Conservation (phyloP, 1,140 invertebrate genomes). For the Drepana arcuata region DNA sequence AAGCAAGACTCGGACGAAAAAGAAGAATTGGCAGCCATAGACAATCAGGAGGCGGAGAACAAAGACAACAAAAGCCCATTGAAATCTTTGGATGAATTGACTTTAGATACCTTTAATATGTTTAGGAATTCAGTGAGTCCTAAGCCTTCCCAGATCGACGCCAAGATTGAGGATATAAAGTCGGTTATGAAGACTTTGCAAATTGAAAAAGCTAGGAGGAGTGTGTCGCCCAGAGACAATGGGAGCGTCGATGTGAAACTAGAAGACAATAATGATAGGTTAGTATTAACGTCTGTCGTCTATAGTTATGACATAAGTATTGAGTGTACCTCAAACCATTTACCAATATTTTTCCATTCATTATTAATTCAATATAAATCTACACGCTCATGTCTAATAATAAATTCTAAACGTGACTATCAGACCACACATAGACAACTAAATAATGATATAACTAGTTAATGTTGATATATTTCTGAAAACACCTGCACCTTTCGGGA, state of each 20-base stretch:
- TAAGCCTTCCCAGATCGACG: conserved; percentile 48
- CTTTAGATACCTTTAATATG: conserved; percentile 64
- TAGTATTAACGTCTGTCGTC: too few species aligned
- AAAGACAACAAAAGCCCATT: conserved; percentile 48
- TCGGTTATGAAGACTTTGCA: conserved; percentile 67
- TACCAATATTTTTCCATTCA: too few species aligned
- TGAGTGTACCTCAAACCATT: too few species aligned
- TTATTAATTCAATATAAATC: too few species aligned
- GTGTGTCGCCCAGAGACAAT: conserved; percentile 55
- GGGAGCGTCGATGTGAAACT: conserved; percentile 35
- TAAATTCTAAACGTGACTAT: too few species aligned
- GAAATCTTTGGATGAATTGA: conserved; percentile 57
- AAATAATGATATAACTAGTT: too few species aligned
- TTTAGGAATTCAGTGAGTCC: conserved; percentile 57
- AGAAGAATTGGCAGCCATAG: conserved; percentile 45
- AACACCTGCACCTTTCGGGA: too few species aligned
- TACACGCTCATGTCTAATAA: too few species aligned
- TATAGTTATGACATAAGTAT: too few species aligned
- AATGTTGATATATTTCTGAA: too few species aligned
- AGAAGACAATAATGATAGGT: conserved; percentile 74
- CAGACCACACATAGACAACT: too few species aligned
- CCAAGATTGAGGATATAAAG: conserved; percentile 69
- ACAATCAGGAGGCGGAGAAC: conserved; percentile 31
- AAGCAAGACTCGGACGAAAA: conserved; percentile 65
- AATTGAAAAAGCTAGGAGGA: conserved; percentile 50